These are phyloP conservation scores for Lipotes vexillifer DNA, from an alignment of 2,113 vertebrate genomes.

Conservation along the genomic window DNA sequence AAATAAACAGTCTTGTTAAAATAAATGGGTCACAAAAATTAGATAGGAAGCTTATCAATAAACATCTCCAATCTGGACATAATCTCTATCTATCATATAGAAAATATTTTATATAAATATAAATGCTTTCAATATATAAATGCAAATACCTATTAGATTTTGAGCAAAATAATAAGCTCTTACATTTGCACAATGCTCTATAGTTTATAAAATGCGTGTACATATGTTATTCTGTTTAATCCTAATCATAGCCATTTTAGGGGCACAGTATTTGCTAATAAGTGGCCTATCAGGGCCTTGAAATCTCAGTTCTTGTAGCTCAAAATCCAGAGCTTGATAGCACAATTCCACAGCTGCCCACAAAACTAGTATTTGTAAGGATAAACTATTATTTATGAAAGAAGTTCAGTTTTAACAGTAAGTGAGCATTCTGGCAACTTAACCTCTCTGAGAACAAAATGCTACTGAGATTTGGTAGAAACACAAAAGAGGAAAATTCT, in stretches of 20 bases:
- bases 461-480: not conserved
- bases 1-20: conserved; percentile 76
- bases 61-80: conserved; percentile 65
- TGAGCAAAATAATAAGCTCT: conserved; percentile 41
- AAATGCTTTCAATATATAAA: conserved; percentile 47
- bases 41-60: conserved; percentile 71
- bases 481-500: not conserved
- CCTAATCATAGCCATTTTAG: not conserved
- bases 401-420: not conserved
- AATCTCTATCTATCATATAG: conserved; percentile 40
- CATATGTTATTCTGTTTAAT: conserved; percentile 32
- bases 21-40: conserved; percentile 73
- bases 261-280: not conserved
- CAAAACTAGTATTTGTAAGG: not conserved
- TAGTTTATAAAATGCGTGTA: not conserved
- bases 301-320: conserved; percentile 2
- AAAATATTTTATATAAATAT: conserved; percentile 51
- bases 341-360: not conserved
- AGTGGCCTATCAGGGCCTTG: not conserved
- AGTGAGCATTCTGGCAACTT: not conserved
- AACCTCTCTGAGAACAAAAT: not conserved
- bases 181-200: not conserved
- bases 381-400: conserved; percentile 35
- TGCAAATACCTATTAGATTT: conserved; percentile 34
- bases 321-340: not conserved